Percentiles rank a stretch among this genome's conserved stretches.
phyloP scores from a whole-genome alignment of 1,140 invertebrate genomes.

The Agrilus planipennis region DNA sequence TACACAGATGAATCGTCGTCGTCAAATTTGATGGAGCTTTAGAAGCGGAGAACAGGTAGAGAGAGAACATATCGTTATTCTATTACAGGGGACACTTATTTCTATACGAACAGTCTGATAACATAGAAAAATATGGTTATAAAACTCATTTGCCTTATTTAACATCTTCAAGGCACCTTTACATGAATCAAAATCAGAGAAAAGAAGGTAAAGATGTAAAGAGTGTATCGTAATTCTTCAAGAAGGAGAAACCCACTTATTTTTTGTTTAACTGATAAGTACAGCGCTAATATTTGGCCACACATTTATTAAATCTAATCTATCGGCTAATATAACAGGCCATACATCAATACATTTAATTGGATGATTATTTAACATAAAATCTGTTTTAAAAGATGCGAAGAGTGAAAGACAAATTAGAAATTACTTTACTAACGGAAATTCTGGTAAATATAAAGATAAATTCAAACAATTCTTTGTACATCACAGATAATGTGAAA shows the following conservation, averaged over 20 bases:
- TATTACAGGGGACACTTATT: no score
- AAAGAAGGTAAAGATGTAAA: slow-evolving; percentile 2
- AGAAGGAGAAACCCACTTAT: background rate
- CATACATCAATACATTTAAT: slow-evolving; percentile 30
- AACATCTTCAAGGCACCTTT: slow-evolving; percentile 32
- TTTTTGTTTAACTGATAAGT: slow-evolving; percentile 7
- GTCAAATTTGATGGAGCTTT: no score
- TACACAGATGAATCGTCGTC: no score
- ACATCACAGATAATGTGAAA: no score
- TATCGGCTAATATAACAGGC: slow-evolving; percentile 29
- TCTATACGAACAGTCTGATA: slow-evolving; percentile 35
- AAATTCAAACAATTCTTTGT: no score
- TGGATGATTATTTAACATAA: slow-evolving; percentile 19
- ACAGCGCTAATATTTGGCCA: slow-evolving; percentile 23
- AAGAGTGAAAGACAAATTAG: slow-evolving; percentile 2
- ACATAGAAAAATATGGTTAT: slow-evolving; percentile 38
- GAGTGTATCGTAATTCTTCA: slow-evolving; percentile 1
- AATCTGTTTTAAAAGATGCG: slow-evolving; percentile 1
- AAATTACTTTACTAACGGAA: background rate
- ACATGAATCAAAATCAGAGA: slow-evolving; percentile 27
- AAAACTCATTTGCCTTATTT: slow-evolving; percentile 33
- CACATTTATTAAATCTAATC: slow-evolving; percentile 27
- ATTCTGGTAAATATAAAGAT: background rate
- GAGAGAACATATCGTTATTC: no score
- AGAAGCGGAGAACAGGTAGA: no score